Evolutionary conservation across 2,797 vertebrate genomes (phyloP), one percentile per base, ranked within the genome.

Genomic region (Epinephelus coioides): DNA sequence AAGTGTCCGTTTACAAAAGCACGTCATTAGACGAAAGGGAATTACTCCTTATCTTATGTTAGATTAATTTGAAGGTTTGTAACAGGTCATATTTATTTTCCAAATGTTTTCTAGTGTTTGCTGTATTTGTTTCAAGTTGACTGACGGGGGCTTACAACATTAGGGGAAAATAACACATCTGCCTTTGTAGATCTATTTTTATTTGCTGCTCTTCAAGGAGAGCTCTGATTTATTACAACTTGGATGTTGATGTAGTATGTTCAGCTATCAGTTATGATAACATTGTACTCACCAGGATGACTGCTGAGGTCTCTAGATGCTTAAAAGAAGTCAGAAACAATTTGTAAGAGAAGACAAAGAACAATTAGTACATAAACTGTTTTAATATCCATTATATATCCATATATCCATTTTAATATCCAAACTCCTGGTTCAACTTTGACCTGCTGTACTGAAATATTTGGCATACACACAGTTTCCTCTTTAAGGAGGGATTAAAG

Each of bases 1-100:
- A 57, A 30, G 62, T 50, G 68, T 83, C 56, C 83, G 50, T 80
- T 86, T 73, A 77, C 62, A 83, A 68, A 81, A 54, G 6, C 25
- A 23, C 47, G 44, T 7, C 38, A 34, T 17, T 5, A 47, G 27
- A 56, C 21, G 3, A 9, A 4, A n/a, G 5, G 34, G 43, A 23
- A 74, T 72, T 30, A 27, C 40, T 27, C 13, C 5, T 56, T 40
- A 27, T 49, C 19, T 53, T 13, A 2, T 40, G 21, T 30, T 13
- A 23, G 14, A 13, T 27, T 15, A 0, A 25, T 50, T 56, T 34
- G 3, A 10, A 8, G 4, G 18, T 50, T 75, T 65, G 40, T 73
- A 40, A 47, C 1, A 9, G n/a, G 11, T 4, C 63, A 21, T 19
- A 25, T 51, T n/a, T 38, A 2, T 34, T 34, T 34, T 8, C 34